These are phyloP conservation scores for Artibeus jamaicensis DNA, from an alignment of 2,797 vertebrate genomes.

Conservation along the genomic window DNA sequence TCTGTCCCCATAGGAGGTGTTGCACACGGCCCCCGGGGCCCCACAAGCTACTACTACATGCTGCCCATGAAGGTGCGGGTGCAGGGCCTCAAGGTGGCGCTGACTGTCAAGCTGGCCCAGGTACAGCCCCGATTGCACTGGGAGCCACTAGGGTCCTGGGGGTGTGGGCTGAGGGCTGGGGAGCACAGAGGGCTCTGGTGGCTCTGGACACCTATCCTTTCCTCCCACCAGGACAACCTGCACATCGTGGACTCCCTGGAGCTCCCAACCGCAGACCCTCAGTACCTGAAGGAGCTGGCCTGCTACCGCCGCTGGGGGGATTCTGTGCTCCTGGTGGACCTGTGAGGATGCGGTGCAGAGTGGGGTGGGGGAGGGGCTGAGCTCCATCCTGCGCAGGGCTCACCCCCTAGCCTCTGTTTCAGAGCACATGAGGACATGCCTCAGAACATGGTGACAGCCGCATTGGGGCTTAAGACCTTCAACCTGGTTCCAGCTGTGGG, in stretches of 20 bases:
- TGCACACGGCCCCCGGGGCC: conserved; percentile 91
- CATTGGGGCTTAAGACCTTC: conserved; percentile 85
- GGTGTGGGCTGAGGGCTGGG: background rate
- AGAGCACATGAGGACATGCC: conserved; percentile 87
- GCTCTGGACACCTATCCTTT: background rate
- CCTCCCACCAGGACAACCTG: conserved; percentile 85
- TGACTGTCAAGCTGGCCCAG: conserved; percentile 91
- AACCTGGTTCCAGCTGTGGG: conserved; percentile 90
- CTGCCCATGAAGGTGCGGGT: conserved; percentile 92
- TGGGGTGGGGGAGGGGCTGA: too few relatives aligned
- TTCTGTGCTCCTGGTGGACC: conserved; percentile 88
- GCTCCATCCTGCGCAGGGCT: fast-evolving
- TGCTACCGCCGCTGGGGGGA: conserved; percentile 87
- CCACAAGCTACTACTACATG: conserved; percentile 96
- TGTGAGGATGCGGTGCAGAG: conserved; percentile 81
- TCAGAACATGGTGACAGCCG: conserved; percentile 85
- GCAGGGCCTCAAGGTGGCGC: conserved; percentile 89
- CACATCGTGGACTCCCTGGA: conserved; percentile 89
- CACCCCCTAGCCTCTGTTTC: background rate
- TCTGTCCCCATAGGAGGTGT: conserved; percentile 86
- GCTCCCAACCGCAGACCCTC: conserved; percentile 87
- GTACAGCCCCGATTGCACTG: conserved; percentile 72
- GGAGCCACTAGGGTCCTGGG: background rate
- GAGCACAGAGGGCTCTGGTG: background rate
- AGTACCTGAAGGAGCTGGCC: conserved; percentile 87